A percentile compares a stretch with the other conserved stretches of the same genome.
Conservation (phyloP, 2,113 vertebrate species). For the Pyxicephalus adspersus region DNA sequence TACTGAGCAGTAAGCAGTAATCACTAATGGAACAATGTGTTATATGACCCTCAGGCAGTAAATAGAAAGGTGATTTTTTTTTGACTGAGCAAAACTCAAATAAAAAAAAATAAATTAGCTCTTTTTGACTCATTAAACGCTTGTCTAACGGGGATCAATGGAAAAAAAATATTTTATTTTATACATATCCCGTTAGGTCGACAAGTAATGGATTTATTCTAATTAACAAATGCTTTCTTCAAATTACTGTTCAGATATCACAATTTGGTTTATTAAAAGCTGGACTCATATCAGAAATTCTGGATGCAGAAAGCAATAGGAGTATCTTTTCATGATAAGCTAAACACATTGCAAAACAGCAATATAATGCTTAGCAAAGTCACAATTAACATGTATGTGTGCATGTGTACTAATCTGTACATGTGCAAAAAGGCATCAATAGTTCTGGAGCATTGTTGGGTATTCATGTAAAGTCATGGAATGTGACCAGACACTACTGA, state of each 20-base stretch:
- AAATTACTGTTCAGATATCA: not conserved
- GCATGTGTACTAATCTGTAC: too few relatives aligned
- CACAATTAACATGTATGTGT: too few relatives aligned
- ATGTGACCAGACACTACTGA: too few relatives aligned
- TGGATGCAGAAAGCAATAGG: too few relatives aligned
- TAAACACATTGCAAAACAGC: too few relatives aligned
- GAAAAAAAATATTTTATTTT: slow-evolving; percentile 5
- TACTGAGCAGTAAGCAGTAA: slow-evolving; percentile 30
- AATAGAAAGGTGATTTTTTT: slow-evolving; percentile 22
- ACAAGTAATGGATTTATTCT: slow-evolving; percentile 7
- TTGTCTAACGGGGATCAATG: slow-evolving; percentile 7
- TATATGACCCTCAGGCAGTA: slow-evolving; percentile 22
- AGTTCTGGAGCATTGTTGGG: too few relatives aligned
- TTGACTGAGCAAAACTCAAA: slow-evolving; percentile 25
- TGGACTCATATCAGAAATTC: not conserved
- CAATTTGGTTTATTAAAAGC: slow-evolving; percentile 4
- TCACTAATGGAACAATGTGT: slow-evolving; percentile 4
- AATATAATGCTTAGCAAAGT: too few relatives aligned
- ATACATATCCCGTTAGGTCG: slow-evolving; percentile 17
- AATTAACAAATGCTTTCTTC: slow-evolving; percentile 12
- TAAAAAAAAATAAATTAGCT: not conserved
- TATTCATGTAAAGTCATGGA: too few relatives aligned
- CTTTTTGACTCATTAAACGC: slow-evolving; percentile 17
- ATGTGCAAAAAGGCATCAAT: too few relatives aligned
- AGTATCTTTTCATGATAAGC: too few relatives aligned